Evolutionary conservation across 2,797 vertebrate genomes (phyloP).

Genomic region (Danio tinwini): DNA sequence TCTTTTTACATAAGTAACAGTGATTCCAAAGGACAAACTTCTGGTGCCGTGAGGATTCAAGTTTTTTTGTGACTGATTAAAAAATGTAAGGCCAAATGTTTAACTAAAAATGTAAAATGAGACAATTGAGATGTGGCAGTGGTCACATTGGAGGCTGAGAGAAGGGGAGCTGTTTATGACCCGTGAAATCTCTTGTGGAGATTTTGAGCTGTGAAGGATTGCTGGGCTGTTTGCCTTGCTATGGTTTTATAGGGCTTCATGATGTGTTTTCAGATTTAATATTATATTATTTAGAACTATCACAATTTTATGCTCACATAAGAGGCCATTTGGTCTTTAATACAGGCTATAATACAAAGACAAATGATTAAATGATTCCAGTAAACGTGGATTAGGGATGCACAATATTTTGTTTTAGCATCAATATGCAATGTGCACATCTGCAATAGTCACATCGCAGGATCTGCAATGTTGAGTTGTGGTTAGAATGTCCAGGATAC

Average conservation of each 20-base stretch:
- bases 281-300: not conserved
- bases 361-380: too few relatives aligned
- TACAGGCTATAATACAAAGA: too few relatives aligned
- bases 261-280: not conserved
- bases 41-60: not conserved
- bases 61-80: too few relatives aligned
- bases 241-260: not conserved
- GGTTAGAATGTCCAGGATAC: too few relatives aligned
- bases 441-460: too few relatives aligned
- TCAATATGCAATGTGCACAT: too few relatives aligned
- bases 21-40: not conserved
- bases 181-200: not conserved
- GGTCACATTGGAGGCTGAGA: not conserved
- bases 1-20: conserved; percentile 25
- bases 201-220: not conserved
- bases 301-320: not conserved
- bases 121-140: not conserved
- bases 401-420: too few relatives aligned
- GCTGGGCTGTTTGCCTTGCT: not conserved
- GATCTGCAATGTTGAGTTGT: too few relatives aligned
- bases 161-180: not conserved
- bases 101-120: not conserved
- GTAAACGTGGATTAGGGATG: too few relatives aligned
- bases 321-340: too few relatives aligned
- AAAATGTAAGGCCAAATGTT: too few relatives aligned